Base-by-base conservation (phyloP, 2,888 invertebrate genomes). In the Catocala sponsa region DNA sequence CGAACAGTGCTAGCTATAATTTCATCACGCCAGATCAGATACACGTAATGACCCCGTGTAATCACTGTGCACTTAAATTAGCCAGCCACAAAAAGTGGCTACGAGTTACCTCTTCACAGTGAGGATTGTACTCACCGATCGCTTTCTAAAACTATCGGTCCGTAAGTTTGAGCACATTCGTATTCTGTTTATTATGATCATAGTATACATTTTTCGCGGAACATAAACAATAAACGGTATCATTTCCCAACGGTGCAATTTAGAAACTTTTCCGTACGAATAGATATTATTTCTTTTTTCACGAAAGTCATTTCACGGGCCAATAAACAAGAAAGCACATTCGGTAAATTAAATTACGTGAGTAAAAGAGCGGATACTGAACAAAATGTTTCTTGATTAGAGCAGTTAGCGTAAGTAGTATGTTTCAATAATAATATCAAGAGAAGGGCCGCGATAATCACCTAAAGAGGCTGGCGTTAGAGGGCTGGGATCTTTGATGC, bases 121-220 rank as follows among this genome's bases (percentile, higher is more conserved):
- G 78, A 68, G 81, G 77, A 78, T 38, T 38, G 35, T 38, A 38
- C 35, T 38, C 73, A 72, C 63, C 71, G 72, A 79, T 82, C 76
- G 78, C 89, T 90, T 89, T 88, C 89, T 81, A 87, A 85, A 82
- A 74, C 74, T 68, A 81, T 78, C 62, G 76, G 70, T 71, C 75
- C 56, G 59, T 64, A 61, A 74, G 52, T 67, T 61, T 13, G 60
- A 79, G 69, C 67, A 61, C 61, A 72, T 65, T 61, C 35, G 52
- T 62, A 59, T 66, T 79, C 74, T 81, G 66, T 80, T 80, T 76
- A 69, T 60, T 54, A 58, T 57, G 54, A 38, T 38, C 35, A 38
- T 9, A 38, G 47, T 64, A 54, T 44, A 12, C 59, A 49, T 46
- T 59, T 69, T 64, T 49, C 52, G 41, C 44, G 43, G 32, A 65